phyloP scores from a whole-genome alignment of 2,113 vertebrate genomes.

The Leiothrix lutea region DNA sequence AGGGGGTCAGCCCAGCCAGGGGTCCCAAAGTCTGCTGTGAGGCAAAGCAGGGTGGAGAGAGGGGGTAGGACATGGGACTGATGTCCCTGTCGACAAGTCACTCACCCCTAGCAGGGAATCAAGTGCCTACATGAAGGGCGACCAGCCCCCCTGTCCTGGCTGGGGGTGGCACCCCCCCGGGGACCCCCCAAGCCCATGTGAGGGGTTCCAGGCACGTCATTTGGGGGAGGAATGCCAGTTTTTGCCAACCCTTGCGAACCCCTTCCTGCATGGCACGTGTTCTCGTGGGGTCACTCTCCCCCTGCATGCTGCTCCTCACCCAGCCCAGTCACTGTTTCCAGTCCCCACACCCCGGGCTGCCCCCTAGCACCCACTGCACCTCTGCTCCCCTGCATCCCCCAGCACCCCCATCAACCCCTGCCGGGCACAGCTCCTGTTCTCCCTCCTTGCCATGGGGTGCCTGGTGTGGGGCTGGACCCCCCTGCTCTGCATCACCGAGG shows the following conservation, averaged over 20 bases:
- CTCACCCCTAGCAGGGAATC: slow-evolving; percentile 17
- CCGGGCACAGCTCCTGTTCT: not conserved
- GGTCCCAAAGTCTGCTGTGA: not conserved
- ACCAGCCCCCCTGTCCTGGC: not conserved
- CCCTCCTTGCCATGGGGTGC: not conserved
- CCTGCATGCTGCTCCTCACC: slow-evolving; percentile 10
- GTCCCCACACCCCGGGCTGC: not conserved
- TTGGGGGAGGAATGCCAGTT: slow-evolving; percentile 6
- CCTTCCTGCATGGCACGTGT: slow-evolving; percentile 38
- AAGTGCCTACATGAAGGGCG: slow-evolving; percentile 48
- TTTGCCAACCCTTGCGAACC: not conserved
- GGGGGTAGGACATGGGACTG: rapidly evolving
- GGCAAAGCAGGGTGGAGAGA: not conserved
- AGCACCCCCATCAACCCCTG: not conserved
- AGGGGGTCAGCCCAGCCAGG: not conserved
- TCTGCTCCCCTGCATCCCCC: not conserved
- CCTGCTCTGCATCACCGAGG: not conserved
- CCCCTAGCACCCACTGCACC: not conserved
- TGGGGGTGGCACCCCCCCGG: not conserved
- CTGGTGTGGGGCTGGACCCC: not conserved
- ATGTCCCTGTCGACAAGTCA: not conserved
- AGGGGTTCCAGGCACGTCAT: not conserved
- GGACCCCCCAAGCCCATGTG: not conserved
- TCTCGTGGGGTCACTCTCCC: not conserved
- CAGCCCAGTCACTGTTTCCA: not conserved